Percentiles rank a stretch among this genome's conserved stretches.
Evolutionary conservation across 2,113 vertebrate genomes (phyloP).

Genomic region (Cryptomyrus ogoouensis): DNA sequence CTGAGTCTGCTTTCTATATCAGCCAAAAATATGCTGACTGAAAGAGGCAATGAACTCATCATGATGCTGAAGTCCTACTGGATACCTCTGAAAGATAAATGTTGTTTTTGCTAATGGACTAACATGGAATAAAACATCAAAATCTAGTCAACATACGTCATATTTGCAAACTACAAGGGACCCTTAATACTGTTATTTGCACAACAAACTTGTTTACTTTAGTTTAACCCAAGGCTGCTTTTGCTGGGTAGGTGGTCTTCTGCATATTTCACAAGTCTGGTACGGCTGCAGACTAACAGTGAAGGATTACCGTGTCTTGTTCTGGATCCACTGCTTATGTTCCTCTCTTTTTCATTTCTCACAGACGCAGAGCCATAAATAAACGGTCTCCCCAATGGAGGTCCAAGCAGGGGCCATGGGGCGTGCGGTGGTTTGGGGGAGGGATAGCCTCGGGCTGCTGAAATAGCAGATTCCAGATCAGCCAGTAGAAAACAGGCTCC

Average conservation of each 20-base stretch:
- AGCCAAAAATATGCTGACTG: background rate
- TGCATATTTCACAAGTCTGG: background rate
- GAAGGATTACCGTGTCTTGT: background rate
- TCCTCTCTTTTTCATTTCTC: background rate
- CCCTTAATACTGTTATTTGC: background rate
- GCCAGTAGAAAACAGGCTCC: background rate
- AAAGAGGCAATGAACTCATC: background rate
- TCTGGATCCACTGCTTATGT: constrained; percentile 2
- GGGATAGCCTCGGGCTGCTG: background rate
- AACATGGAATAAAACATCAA: background rate
- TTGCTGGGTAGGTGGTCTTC: constrained; percentile 16
- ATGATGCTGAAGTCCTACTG: background rate
- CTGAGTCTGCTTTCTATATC: background rate
- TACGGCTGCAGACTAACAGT: background rate
- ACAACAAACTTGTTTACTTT: background rate
- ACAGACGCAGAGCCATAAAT: background rate
- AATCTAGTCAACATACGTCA: background rate
- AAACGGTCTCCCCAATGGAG: background rate
- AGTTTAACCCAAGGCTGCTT: background rate
- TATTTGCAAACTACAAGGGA: background rate
- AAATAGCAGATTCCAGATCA: constrained; percentile 8
- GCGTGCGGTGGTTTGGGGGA: background rate
- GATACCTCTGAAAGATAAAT: background rate
- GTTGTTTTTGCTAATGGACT: background rate
- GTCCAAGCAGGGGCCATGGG: background rate